Evolutionary conservation across 2,113 vertebrate species (phyloP).

Genomic region (Phrynosoma platyrhinos): DNA sequence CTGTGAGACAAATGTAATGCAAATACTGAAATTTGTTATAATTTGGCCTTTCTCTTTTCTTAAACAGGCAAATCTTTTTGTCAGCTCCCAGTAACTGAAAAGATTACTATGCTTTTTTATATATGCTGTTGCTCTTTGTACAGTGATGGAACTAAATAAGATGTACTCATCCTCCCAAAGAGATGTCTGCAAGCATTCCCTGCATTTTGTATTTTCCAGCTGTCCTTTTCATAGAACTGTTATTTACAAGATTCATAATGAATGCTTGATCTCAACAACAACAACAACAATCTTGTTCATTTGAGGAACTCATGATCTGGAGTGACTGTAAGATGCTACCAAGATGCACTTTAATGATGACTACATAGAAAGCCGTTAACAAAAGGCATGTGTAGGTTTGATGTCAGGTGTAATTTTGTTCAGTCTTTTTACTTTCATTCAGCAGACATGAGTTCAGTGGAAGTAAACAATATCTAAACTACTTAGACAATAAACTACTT

Average conservation of each 20-base stretch:
- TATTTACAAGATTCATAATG: slow-evolving; percentile 56
- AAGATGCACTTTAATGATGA: slow-evolving; percentile 87
- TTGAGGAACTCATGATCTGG: slow-evolving; percentile 61
- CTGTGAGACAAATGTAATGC: slow-evolving; percentile 68
- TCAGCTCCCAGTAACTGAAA: slow-evolving; percentile 56
- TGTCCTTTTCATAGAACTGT: slow-evolving; percentile 64
- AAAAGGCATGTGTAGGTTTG: slow-evolving; percentile 87
- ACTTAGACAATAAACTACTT: slow-evolving; percentile 69
- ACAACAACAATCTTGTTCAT: slow-evolving; percentile 47
- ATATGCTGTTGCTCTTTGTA: slow-evolving; percentile 55
- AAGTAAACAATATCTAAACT: slow-evolving; percentile 50
- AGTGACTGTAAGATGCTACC: slow-evolving; percentile 61
- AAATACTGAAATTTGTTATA: slow-evolving; percentile 64
- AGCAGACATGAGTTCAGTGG: slow-evolving; percentile 65
- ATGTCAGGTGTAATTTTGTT: slow-evolving; percentile 81
- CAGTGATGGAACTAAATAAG: slow-evolving; percentile 56
- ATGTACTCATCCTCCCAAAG: slow-evolving; percentile 49
- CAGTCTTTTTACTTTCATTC: slow-evolving; percentile 73
- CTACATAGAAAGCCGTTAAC: slow-evolving; percentile 88
- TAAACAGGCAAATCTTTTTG: slow-evolving; percentile 53
- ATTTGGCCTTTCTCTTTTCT: slow-evolving; percentile 62
- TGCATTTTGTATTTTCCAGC: slow-evolving; percentile 64
- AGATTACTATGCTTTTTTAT: slow-evolving; percentile 56
- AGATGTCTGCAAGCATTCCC: slow-evolving; percentile 52
- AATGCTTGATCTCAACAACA: slow-evolving; percentile 38